Evolutionary conservation across 2,888 invertebrate species (phyloP), one percentile per base, ranked within the genome.

Genomic region (Patella ulyssiponensis): DNA sequence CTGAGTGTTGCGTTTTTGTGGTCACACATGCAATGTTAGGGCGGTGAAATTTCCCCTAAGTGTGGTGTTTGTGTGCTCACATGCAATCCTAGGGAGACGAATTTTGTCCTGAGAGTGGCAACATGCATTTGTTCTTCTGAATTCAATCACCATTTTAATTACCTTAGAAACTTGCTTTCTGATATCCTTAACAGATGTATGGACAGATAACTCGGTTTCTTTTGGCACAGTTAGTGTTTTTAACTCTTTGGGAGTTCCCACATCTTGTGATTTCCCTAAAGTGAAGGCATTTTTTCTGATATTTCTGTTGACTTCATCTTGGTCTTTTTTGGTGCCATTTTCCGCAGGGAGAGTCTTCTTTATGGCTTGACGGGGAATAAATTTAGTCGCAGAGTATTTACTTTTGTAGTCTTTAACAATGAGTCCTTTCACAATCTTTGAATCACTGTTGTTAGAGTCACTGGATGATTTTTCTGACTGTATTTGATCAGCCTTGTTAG

Each of bases 311-410:
- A 87, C 44, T 44, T 70, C 73, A 75, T 86, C 86, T 23, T 64
- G 71, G 20, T 75, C 51, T 56, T 76, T 71, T 14, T 58, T 9
- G 4, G 58, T n/a, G 17, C 51, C 52, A 3, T 56, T 64, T 52
- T 58, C 44, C 3, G 44, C 74, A 51, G 56, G 53, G 54, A 56
- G 54, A 51, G 74, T 77, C 33, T 71, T 75, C n/a, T 78, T 81
- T 52, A 85, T 64, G 23, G 87, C 84, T 77, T 89, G 89, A 20
- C 89, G 79, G 7, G 89, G 89, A 54, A 89, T 82, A 83, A 89
- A 89, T 75, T 79, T 85, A 17, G 87, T 86, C n/a, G 80, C 75
- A 11, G 83, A 70, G 17, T 81, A 81, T 12, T 75, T 79, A 53
- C 80, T 80, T 54, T 81, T 82, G 53, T 83, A 85, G 9, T 85